Evolutionary conservation across 1,140 invertebrate species (phyloP).

Genomic region (Drosophila kohkoa): DNA sequence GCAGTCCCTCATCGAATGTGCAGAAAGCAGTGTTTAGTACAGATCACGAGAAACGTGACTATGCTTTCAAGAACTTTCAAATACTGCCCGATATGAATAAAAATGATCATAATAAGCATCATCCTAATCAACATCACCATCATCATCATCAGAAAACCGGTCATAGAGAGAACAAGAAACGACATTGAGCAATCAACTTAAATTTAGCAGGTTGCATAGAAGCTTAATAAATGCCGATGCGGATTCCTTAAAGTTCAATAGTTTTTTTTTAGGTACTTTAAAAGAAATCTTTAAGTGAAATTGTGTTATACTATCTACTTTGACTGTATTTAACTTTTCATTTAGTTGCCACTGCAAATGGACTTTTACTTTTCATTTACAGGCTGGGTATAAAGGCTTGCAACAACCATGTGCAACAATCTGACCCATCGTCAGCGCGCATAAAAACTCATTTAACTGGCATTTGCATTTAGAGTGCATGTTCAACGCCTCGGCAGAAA

Average conservation of each 20-base stretch:
- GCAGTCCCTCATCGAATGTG: constrained; percentile 56
- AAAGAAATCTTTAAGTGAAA: background rate
- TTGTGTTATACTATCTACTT: too few species aligned
- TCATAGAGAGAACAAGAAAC: background rate
- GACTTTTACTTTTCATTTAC: constrained; percentile 59
- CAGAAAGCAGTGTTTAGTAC: constrained; percentile 41
- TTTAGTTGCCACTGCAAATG: constrained; percentile 32
- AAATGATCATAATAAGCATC: too few species aligned
- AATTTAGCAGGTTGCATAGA: background rate
- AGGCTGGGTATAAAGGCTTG: background rate
- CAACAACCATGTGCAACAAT: background rate
- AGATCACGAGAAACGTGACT: constrained; percentile 31
- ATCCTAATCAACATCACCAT: too few species aligned
- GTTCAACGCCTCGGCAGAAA: constrained; percentile 37
- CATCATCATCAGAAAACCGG: background rate
- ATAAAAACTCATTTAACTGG: constrained; percentile 81
- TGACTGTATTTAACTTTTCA: too few species aligned
- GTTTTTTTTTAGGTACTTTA: background rate
- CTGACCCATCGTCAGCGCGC: constrained; percentile 23
- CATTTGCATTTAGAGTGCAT: constrained; percentile 81
- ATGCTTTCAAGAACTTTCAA: constrained; percentile 59
- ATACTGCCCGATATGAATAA: constrained; percentile 43
- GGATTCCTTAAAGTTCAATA: background rate
- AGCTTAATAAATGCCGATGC: background rate
- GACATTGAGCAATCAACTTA: background rate